These are phyloP conservation scores for Homarus gammarus DNA, from an alignment of 2,888 invertebrate genomes.

Conservation along the genomic window DNA sequence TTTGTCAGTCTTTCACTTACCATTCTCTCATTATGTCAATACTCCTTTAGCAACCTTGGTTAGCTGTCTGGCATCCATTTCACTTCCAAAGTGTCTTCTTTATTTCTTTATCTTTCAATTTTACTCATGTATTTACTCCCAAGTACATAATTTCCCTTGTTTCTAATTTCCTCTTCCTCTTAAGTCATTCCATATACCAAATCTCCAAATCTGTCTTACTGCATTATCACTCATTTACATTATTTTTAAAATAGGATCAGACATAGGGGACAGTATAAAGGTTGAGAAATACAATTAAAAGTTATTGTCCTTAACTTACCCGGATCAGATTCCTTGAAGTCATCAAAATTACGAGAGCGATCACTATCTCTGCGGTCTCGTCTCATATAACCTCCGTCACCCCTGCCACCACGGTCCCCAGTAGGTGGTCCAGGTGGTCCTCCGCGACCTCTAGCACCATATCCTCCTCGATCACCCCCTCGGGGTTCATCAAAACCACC, in stretches of 20 bases:
- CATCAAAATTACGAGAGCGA: conserved; percentile 78
- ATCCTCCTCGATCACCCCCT: conserved; percentile 76
- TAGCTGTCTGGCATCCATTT: too few relatives aligned
- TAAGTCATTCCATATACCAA: too few relatives aligned
- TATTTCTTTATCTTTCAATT: too few relatives aligned
- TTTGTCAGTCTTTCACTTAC: too few relatives aligned
- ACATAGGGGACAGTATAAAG: background rate
- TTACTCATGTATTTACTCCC: too few relatives aligned
- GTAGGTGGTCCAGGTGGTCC: conserved; percentile 75
- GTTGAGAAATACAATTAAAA: background rate
- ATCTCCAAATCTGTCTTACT: too few relatives aligned
- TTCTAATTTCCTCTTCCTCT: too few relatives aligned
- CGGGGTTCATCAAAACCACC: conserved; percentile 65
- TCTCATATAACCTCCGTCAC: conserved; percentile 77
- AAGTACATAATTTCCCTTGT: too few relatives aligned
- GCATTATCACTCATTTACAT: background rate
- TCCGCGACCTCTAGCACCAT: conserved; percentile 51
- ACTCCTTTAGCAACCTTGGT: too few relatives aligned
- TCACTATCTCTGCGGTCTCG: conserved; percentile 76
- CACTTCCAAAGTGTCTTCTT: too few relatives aligned
- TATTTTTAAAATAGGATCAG: background rate
- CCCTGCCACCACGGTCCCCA: conserved; percentile 77
- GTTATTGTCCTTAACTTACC: conserved; percentile 78
- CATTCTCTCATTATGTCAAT: too few relatives aligned
- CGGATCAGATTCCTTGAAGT: conserved; percentile 80